Evolutionary conservation across 2,113 vertebrate species (phyloP).

Genomic region (Baryphthengus martii): DNA sequence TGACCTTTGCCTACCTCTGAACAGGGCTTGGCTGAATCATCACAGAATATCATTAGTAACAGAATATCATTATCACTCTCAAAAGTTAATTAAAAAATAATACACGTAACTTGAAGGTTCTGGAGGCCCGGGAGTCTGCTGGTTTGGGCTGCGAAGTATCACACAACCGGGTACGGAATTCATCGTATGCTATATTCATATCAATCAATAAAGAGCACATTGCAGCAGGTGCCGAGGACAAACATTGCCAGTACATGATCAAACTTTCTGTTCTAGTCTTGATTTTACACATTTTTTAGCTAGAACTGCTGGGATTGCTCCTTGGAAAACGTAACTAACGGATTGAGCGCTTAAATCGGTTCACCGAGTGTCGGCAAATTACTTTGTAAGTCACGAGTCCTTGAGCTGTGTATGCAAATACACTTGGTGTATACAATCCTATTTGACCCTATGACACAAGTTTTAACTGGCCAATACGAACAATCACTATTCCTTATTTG

Average conservation of each 20-base stretch:
- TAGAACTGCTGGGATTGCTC: neutral
- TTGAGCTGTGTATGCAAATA: constrained; percentile 42
- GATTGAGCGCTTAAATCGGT: neutral
- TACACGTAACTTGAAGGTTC: neutral
- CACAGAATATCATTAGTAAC: neutral
- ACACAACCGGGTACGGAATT: neutral
- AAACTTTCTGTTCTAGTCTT: neutral
- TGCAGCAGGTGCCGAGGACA: neutral
- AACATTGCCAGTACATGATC: neutral
- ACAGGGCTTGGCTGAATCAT: neutral
- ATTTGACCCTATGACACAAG: constrained; percentile 29
- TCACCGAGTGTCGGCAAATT: constrained; percentile 6
- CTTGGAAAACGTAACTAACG: neutral
- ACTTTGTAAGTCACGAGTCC: neutral
- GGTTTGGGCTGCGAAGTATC: neutral
- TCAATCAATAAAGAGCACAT: neutral
- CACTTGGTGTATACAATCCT: too few species aligned
- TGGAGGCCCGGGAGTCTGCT: neutral
- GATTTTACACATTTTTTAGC: neutral
- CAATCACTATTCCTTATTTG: neutral
- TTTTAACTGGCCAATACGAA: neutral
- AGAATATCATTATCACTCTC: neutral
- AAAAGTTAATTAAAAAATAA: neutral
- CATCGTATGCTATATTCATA: neutral
- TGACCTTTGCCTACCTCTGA: neutral